Conservation (phyloP, 2,113 vertebrate genomes). For the Marmota monax region DNA sequence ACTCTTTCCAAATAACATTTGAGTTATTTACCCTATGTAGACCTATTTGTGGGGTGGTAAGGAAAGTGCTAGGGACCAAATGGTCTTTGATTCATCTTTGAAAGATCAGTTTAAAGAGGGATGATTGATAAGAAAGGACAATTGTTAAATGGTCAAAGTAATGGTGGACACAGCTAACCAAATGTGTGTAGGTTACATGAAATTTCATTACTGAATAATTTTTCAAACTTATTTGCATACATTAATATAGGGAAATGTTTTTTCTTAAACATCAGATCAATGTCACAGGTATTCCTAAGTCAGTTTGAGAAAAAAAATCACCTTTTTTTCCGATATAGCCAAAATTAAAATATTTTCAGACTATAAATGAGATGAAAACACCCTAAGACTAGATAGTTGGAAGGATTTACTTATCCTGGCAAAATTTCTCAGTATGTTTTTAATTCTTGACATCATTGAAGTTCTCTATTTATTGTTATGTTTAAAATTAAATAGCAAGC, state of each 20-base stretch:
- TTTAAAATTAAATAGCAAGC: slow-evolving; percentile 48
- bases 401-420: not conserved
- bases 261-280: not conserved
- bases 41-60: not conserved
- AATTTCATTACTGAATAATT: not conserved
- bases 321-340: not conserved
- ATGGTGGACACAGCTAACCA: not conserved
- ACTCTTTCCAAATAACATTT: not conserved
- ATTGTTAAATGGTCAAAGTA: not conserved
- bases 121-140: not conserved
- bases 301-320: not conserved
- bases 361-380: not conserved
- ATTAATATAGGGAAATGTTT: not conserved
- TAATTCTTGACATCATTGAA: not conserved
- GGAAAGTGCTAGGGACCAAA: not conserved
- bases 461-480: not conserved
- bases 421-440: not conserved
- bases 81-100: not conserved
- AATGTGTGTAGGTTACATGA: not conserved
- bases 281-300: not conserved
- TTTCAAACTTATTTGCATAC: not conserved
- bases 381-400: not conserved
- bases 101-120: not conserved
- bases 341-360: not conserved
- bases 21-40: not conserved